These are phyloP conservation scores for Pycnomerus fuliginosus DNA, from an alignment of 2,888 invertebrate genomes.

Conservation along the genomic window DNA sequence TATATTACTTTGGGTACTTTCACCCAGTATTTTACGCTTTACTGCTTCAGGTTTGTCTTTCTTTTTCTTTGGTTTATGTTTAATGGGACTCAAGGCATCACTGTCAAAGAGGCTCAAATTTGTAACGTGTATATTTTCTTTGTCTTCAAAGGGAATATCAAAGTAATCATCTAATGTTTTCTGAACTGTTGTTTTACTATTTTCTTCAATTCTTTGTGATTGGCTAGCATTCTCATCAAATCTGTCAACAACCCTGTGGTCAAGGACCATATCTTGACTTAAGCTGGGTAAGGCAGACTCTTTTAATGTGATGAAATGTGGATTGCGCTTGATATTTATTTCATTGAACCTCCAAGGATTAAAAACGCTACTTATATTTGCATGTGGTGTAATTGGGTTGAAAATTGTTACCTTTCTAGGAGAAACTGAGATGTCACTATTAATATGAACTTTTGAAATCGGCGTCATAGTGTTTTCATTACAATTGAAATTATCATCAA, in stretches of 20 bases:
- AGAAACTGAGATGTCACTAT: too few species aligned
- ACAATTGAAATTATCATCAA: too few species aligned
- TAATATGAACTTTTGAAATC: too few species aligned
- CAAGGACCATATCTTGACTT: constrained; percentile 33
- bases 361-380: too few species aligned
- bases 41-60: neutral
- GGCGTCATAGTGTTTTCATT: too few species aligned
- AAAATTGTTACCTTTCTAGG: too few species aligned
- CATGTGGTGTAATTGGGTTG: too few species aligned
- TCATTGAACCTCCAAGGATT: constrained; percentile 32
- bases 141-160: constrained; percentile 6
- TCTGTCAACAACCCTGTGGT: constrained; percentile 31
- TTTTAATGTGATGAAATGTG: constrained; percentile 31
- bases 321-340: constrained; percentile 26
- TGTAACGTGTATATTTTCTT: constrained; percentile 5
- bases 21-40: constrained; percentile 18
- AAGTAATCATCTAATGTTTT: constrained; percentile 26
- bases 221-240: constrained; percentile 2
- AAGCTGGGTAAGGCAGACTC: constrained; percentile 27
- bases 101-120: constrained; percentile 27
- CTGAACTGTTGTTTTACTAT: constrained; percentile 12
- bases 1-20: constrained; percentile 11
- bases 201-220: neutral
- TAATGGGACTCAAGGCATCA: constrained; percentile 27
- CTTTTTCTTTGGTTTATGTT: constrained; percentile 4